These are phyloP conservation scores for Anguilla marmorata DNA, from an alignment of 2,797 vertebrate species.

Conservation along the genomic window DNA sequence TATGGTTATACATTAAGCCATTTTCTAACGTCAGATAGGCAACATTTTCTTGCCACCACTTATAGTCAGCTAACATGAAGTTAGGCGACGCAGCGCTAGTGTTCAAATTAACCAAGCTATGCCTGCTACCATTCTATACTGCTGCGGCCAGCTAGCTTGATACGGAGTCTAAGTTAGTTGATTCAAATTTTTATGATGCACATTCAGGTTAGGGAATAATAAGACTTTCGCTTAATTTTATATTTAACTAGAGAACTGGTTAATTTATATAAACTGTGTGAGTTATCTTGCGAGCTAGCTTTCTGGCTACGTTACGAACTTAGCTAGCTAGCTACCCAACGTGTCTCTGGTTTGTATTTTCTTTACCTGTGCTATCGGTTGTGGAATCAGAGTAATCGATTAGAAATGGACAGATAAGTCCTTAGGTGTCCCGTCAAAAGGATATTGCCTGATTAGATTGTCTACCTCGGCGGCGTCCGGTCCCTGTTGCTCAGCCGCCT, in stretches of 20 bases:
- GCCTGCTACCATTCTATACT: neutral
- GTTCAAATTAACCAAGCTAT: neutral
- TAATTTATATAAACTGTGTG: neutral
- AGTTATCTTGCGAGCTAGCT: too few species aligned
- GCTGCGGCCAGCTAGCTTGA: neutral
- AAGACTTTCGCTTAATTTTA: neutral
- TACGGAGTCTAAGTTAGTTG: neutral
- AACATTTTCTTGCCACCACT: too few species aligned
- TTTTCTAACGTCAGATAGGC: too few species aligned
- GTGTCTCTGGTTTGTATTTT: neutral
- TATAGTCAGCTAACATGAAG: too few species aligned
- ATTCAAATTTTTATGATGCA: neutral
- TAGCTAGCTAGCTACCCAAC: neutral
- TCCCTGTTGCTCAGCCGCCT: conserved; percentile 75
- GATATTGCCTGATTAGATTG: conserved; percentile 80
- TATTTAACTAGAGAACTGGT: neutral
- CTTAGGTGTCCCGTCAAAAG: conserved; percentile 53
- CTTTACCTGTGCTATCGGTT: neutral
- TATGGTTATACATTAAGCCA: too few species aligned
- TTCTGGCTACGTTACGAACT: neutral
- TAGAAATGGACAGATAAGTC: neutral
- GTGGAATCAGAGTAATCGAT: neutral
- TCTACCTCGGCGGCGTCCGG: conserved; percentile 78
- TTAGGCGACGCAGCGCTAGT: neutral
- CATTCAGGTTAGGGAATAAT: neutral